phyloP scores from a whole-genome alignment of 2,888 invertebrate species.

The Drosophila phalerata region DNA sequence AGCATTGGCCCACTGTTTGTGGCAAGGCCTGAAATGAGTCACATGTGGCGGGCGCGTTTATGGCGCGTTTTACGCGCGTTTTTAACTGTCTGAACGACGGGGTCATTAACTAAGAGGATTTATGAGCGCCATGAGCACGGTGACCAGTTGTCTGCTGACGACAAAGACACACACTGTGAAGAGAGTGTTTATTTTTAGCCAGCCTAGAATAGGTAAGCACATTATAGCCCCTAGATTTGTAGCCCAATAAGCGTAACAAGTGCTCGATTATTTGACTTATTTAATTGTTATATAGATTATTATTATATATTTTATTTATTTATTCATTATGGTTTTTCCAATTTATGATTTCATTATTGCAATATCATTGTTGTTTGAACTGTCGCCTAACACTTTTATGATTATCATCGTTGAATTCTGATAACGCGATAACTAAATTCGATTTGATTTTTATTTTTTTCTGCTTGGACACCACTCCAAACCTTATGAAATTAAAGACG shows the following conservation, averaged over 20 bases:
- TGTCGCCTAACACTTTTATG: conserved; percentile 25
- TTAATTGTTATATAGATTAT: conserved; percentile 18
- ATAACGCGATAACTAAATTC: conserved; percentile 49
- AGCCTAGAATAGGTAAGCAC: conserved; percentile 36
- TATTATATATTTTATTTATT: conserved; percentile 37
- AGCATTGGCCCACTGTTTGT: conserved; percentile 53
- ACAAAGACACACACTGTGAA: conserved; percentile 26
- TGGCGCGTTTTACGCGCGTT: conserved; percentile 67
- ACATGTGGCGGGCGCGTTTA: conserved; percentile 58
- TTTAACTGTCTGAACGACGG: conserved; percentile 79
- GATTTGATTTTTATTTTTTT: conserved; percentile 52
- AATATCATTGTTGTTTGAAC: conserved; percentile 54
- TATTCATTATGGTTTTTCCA: conserved; percentile 57
- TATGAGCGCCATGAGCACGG: conserved; percentile 71
- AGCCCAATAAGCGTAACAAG: neutral
- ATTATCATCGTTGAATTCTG: conserved; percentile 35
- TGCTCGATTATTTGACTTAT: conserved; percentile 1
- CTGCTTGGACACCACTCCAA: conserved; percentile 16
- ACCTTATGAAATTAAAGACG: conserved; percentile 24
- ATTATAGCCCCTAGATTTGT: conserved; percentile 2
- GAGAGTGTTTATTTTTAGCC: conserved; percentile 60
- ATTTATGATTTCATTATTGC: conserved; percentile 47
- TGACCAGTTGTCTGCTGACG: conserved; percentile 76
- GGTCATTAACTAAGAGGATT: conserved; percentile 79
- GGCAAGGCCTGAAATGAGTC: conserved; percentile 54